phyloP scores from a whole-genome alignment of 1,140 invertebrate species.

The Pentalonia nigronervosa region DNA sequence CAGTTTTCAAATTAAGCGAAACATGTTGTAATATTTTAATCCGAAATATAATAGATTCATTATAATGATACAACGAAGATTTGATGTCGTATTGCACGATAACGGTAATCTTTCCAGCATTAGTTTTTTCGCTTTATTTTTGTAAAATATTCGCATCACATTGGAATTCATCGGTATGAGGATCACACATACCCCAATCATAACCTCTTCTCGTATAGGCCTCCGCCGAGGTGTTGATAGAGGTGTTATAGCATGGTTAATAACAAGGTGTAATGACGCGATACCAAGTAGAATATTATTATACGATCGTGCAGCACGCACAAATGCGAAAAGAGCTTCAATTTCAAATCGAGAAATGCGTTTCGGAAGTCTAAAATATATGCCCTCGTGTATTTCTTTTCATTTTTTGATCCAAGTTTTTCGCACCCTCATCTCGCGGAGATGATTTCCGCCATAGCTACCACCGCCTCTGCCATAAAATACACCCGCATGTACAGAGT shows the following conservation, averaged over 20 bases:
- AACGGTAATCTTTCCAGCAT: neutral
- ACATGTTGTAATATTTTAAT: neutral
- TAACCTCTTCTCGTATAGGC: neutral
- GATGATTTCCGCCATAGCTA: neutral
- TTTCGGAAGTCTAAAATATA: neutral
- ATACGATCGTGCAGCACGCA: neutral
- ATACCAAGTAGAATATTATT: neutral
- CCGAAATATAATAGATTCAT: too few species aligned
- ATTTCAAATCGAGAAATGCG: neutral
- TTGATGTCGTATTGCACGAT: neutral
- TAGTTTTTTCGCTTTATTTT: neutral
- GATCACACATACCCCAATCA: neutral
- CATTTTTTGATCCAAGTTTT: neutral
- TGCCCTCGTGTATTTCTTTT: neutral
- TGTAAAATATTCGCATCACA: neutral
- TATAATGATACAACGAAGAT: neutral
- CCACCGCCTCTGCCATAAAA: too few species aligned
- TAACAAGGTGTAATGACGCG: neutral
- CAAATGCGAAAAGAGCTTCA: neutral
- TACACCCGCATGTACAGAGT: neutral
- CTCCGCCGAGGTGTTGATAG: neutral
- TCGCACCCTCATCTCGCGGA: neutral
- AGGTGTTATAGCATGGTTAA: neutral
- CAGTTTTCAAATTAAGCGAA: too few species aligned
- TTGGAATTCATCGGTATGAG: neutral